A percentile compares a stretch with the other conserved stretches of the same genome.
These are phyloP conservation scores for Trichogramma dendrolimi DNA, from an alignment of 2,888 invertebrate genomes.

Conservation along the genomic window DNA sequence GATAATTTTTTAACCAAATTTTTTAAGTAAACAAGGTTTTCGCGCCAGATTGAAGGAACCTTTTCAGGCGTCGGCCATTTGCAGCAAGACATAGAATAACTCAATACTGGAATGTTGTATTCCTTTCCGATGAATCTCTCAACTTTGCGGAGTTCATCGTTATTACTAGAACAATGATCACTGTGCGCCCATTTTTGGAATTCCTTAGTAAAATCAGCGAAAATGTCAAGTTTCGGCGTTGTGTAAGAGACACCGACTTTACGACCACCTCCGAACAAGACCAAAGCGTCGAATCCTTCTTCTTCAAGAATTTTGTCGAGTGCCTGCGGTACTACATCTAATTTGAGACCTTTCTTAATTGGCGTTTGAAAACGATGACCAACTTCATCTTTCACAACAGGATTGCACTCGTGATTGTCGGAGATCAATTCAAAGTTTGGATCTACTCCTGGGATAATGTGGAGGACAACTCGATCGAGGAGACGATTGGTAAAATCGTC, in stretches of 20 bases:
- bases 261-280: constrained; percentile 73
- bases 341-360: constrained; percentile 50
- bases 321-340: constrained; percentile 56
- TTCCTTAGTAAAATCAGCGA: constrained; percentile 37
- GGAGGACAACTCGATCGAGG: constrained; percentile 69
- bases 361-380: constrained; percentile 62
- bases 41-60: constrained; percentile 47
- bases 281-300: constrained; percentile 68
- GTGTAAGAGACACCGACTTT: constrained; percentile 59
- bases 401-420: constrained; percentile 49
- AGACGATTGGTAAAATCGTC: constrained; percentile 65
- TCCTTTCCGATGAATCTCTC: constrained; percentile 56
- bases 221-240: constrained; percentile 52
- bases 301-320: constrained; percentile 64
- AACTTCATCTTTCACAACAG: constrained; percentile 58
- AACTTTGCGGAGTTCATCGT: constrained; percentile 38
- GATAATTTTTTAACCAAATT: constrained; percentile 41
- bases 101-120: constrained; percentile 61
- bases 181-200: constrained; percentile 55
- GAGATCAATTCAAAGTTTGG: constrained; percentile 55
- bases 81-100: constrained; percentile 68
- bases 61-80: constrained; percentile 66
- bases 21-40: constrained; percentile 44
- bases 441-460: constrained; percentile 72
- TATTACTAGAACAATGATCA: constrained; percentile 37